Evolutionary conservation across 2,888 invertebrate species (phyloP).

Genomic region (Tetropium fuscum): DNA sequence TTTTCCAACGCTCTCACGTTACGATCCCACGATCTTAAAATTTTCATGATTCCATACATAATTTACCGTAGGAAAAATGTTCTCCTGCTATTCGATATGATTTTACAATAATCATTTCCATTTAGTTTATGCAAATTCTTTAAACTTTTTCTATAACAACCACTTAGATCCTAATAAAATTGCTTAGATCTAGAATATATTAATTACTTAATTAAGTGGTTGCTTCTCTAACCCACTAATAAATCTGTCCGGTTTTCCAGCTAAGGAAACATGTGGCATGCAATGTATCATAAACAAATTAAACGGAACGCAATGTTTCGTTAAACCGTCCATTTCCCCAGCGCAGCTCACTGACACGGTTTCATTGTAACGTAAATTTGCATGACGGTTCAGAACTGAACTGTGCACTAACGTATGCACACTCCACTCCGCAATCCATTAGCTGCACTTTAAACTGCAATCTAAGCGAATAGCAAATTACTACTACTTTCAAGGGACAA

Average conservation of each 20-base stretch:
- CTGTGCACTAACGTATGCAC: conserved; percentile 25
- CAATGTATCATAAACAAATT: conserved; percentile 12
- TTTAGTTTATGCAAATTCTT: no score
- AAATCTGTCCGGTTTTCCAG: background rate
- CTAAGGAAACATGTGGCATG: background rate
- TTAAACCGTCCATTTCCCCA: conserved; percentile 26
- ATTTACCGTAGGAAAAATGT: no score
- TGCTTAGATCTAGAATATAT: no score
- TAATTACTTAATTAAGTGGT: no score
- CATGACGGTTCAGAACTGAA: conserved; percentile 38
- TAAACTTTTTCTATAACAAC: no score
- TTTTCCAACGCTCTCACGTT: no score
- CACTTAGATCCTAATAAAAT: no score
- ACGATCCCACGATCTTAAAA: no score
- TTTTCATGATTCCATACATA: no score
- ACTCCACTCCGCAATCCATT: conserved; percentile 49
- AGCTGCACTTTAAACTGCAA: conserved; percentile 54
- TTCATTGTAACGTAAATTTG: conserved; percentile 41
- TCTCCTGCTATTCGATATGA: no score
- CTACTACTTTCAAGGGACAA: conserved; percentile 45
- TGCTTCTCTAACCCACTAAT: no score
- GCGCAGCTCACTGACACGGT: conserved; percentile 28
- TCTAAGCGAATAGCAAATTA: conserved; percentile 52
- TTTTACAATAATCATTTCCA: no score
- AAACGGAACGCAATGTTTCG: conserved; percentile 28